Base-by-base conservation (phyloP, 2,797 vertebrate species). In the Sebastes taczanowskii region DNA sequence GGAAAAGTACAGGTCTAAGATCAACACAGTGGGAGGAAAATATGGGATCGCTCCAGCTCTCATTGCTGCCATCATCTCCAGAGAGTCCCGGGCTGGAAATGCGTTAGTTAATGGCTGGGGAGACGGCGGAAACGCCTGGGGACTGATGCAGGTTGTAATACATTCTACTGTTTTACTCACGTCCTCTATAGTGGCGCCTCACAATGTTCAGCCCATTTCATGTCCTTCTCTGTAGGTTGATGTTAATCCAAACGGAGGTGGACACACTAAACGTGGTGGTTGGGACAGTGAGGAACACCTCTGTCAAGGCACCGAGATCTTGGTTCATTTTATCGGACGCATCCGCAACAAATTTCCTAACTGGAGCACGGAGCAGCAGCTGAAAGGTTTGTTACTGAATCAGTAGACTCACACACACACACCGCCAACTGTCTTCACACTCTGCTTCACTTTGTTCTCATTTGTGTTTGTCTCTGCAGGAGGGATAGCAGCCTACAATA, bases 31-130 rank as follows among this genome's bases (percentile, higher is more conserved):
- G 23, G 89, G 67, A 38, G 0, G 0, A 0, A 4, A 70, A 1
- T 3, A 11, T 10, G 53, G 32, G 1, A 52, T 92, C 0, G 77
- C 82, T 22, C 78, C 92, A 1, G 85, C 87, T 55, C 64, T 94
- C 20, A 93, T 93, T 10, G 92, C 92, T 67, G 92, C n/a, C 58
- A 92, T 94, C 87, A 92, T 92, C 58, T 94, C 93, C 76, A 91
- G 92, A 86, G 87, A 89, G 65, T 88, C 88, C 78, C 86, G 93
- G n/a, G 93, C 90, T 38, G 91, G 93, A 75, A 89, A 85, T 2
- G 1, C 0, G 1, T 55, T 92, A 3, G 0, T 6, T 0, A 0
- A 35, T 0, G 90, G 92, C 62, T 78, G 87, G 84, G 90, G 92
- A 30, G 88, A 90, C 35, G 9, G 9, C 0, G 32, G 32, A 32